Conservation (phyloP, 2,888 invertebrate genomes). For the Onthophagus sagittarius region DNA sequence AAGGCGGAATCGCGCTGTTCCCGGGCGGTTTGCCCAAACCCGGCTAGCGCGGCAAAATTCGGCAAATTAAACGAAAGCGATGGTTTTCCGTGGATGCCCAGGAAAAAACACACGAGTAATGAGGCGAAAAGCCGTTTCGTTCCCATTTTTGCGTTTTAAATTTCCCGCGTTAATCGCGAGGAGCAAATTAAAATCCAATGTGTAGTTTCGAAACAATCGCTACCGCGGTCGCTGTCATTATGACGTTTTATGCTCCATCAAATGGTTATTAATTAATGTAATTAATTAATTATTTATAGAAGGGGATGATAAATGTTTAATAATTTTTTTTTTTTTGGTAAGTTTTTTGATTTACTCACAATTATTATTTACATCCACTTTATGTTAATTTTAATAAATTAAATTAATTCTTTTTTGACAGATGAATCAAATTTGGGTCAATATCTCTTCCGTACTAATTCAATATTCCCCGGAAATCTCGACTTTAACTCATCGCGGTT, state of each 20-base stretch:
- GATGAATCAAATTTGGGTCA: background rate
- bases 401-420: too few species aligned
- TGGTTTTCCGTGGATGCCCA: constrained; percentile 39
- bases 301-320: background rate
- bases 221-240: background rate
- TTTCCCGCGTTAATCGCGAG: background rate
- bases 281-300: background rate
- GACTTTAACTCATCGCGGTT: background rate
- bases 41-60: constrained; percentile 33
- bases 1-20: constrained; percentile 43
- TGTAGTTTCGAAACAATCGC: background rate
- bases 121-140: constrained; percentile 12
- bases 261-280: background rate
- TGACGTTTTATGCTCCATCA: background rate
- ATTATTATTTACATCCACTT: too few species aligned
- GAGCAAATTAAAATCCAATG: background rate
- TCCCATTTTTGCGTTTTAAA: background rate
- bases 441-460: background rate
- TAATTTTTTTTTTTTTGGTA: background rate
- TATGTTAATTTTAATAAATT: too few species aligned
- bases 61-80: constrained; percentile 40
- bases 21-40: constrained; percentile 23
- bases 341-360: too few species aligned
- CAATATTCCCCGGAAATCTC: background rate
- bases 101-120: constrained; percentile 26